Evolutionary conservation across 2,888 invertebrate species (phyloP), one percentile per base, ranked within the genome.

Genomic region (Abrostola tripartita): DNA sequence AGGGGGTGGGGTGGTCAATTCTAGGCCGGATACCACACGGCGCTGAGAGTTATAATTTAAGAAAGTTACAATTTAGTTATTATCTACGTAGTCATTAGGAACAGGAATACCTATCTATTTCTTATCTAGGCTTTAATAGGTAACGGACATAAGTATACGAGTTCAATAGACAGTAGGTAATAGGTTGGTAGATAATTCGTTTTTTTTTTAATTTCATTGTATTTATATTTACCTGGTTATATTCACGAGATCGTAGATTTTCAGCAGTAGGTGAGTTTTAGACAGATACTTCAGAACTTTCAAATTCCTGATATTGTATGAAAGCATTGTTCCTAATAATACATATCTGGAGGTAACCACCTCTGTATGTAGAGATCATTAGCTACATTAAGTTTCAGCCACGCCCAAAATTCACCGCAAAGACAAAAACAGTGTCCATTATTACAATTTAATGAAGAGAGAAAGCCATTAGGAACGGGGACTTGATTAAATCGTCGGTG

Each of bases 391-490:
- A 74, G 75, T 65, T 76, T 74, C 68, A 71, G 81, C 79, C 81
- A 83, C 90, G 88, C 88, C 89, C 83, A 80, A 71, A 74, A 70
- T 74, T 74, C 81, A 81, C 83, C 79, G 82, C 80, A 84, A 82
- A 88, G 86, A 90, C 87, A 91, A 91, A 92, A 92, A 91, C 88
- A 85, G 82, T 86, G 83, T 82, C 86, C 89, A 88, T 91, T 92
- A 93, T 92, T 92, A 93, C 90, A 89, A 89, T 92, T 92, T 92
- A 92, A 92, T 92, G 92, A 93, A 93, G 89, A 92, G 90, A 90
- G 86, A 87, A 85, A 89, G 88, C 89, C 92, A 93, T 93, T 93
- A 93, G 90, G 89, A 86, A 78, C 83, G 82, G 81, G 81, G 85
- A 82, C 85, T 93, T 92, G 92, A 92, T 93, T 92, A 93, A 93